Base-by-base conservation (phyloP, 2,113 vertebrate genomes). In the Eublepharis macularius region DNA sequence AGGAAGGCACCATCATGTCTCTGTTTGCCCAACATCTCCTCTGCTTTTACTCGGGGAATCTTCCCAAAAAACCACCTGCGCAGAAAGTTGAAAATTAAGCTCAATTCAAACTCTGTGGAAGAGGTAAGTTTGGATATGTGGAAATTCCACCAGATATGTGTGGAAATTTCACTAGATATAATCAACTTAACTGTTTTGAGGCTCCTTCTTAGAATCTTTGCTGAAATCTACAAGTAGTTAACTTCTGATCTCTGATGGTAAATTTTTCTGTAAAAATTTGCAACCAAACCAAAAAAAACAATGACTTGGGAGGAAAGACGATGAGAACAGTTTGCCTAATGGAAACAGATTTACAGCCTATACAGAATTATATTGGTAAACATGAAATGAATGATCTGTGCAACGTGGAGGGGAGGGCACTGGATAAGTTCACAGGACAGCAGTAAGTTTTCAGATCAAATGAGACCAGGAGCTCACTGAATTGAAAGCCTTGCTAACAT, bases 1-100 rank as follows among this genome's bases (percentile, higher is more conserved):
- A 99, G 98, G 93, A 99, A 99, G 89, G 98, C 99, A 86, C 99
- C 98, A 4, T 99, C 99, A 0, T 99, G 98, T 96, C 98, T 97
- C 97, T 99, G 99, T 97, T 99, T 99, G 95, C 98, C 98, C 63
- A 99, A 96, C 97, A 99, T 98, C 96, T 99, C 99, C 95, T 99
- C 99, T 91, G 99, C 99, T 95, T 98, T 99, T 21, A 98, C 98
- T 90, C 99, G 97, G 65, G 99, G 98, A 92, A 99, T 99, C 97
- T 99, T 99, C 89, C 99, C 99, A 84, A 99, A 99, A 96, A 99
- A 99, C 99, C 99, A 99, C 96, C 99, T 99, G 96, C 70, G 91
- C 66, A 91, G 76, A 85, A 66, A 87, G 0, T 81, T 81, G 88
- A 82, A 0, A 72, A 45, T 60, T 86, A 69, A 90, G 36, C 70